Base-by-base conservation (phyloP, 2,113 vertebrate species). In the Anser cygnoides region DNA sequence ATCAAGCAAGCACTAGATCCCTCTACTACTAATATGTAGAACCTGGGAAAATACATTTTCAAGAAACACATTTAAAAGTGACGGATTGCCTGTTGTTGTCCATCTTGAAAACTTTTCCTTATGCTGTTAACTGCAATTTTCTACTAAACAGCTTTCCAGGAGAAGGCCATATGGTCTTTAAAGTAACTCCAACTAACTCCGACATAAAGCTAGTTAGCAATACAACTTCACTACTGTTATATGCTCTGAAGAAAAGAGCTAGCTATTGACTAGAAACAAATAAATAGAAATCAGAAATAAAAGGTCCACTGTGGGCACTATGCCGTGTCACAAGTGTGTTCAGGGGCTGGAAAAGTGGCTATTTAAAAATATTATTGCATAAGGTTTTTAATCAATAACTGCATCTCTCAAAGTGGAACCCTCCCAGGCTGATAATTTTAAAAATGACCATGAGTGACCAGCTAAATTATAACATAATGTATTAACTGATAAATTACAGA, bases 151-250 rank as follows among this genome's bases (percentile, higher is more conserved):
- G 5, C 66, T 83, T 87, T 77, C 28, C 19, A 77, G 39, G n/a
- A 67, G 17, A 50, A 35, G 10, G 21, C 37, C 12, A 10, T 37
- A 2, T 10, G 3, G 20, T 67, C 28, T 77, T 72, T 81, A 79
- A 90, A 62, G 26, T 77, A 50, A 1, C 0, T n/a, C 46, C 12
- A 62, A 5, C 11, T 77, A 44, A 1, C 0, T n/a, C 46, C 11
- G 50, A 5, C 10, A 31, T 35, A 81, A 88, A 77, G 9, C 13
- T 17, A 50, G 9, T 28, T 74, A 17, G 4, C 10, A n/a, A 5
- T 46, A 41, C 33, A 83, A 26, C 14, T n/a, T 57, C 73, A 11
- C 3, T 65, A 4, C 3, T 52, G 25, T 67, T 74, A 21, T 4
- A 28, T 37, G 5, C 43, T 20, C 23, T 59, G 43, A 87, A 89